Conservation (phyloP, 30 jellyfish, hydroid and myxozoan species). For the Euphysa ruthae region DNA sequence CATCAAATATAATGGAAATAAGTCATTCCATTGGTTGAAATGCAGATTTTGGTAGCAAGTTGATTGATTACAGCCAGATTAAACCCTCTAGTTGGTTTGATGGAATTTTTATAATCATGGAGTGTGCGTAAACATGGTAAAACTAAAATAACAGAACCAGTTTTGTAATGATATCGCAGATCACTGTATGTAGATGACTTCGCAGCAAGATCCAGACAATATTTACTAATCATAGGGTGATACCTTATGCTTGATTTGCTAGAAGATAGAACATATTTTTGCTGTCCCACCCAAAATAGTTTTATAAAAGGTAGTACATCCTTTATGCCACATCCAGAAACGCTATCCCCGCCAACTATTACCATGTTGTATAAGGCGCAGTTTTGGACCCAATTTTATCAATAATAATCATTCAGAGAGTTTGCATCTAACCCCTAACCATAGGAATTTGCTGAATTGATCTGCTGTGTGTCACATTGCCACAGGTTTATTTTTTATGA, state of each 20-base stretch:
- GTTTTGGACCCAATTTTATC: too few species aligned
- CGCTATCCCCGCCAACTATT: too few species aligned
- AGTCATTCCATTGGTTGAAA: conserved; percentile 11
- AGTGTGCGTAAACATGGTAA: conserved; percentile 16
- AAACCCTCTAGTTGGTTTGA: conserved; percentile 1
- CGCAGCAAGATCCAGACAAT: conserved; percentile 13
- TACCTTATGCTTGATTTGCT: conserved; percentile 10
- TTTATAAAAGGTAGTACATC: conserved; percentile 14
- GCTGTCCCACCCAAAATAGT: conserved; percentile 12
- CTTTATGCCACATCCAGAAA: conserved; percentile 8
- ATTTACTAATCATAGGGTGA: conserved; percentile 49
- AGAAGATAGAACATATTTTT: background rate
- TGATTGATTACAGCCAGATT: background rate
- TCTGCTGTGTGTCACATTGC: too few species aligned
- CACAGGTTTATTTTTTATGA: too few species aligned
- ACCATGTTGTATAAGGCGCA: too few species aligned
- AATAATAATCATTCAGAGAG: too few species aligned
- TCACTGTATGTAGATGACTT: background rate
- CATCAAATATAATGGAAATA: conserved; percentile 28
- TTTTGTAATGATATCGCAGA: conserved; percentile 25
- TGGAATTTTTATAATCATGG: conserved; percentile 13
- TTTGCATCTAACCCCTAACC: too few species aligned
- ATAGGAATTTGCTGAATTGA: too few species aligned
- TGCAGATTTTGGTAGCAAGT: background rate
- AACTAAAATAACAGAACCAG: conserved; percentile 20